These are phyloP conservation scores for Diachasma alloeum DNA, from an alignment of 1,140 invertebrate species.

Conservation along the genomic window DNA sequence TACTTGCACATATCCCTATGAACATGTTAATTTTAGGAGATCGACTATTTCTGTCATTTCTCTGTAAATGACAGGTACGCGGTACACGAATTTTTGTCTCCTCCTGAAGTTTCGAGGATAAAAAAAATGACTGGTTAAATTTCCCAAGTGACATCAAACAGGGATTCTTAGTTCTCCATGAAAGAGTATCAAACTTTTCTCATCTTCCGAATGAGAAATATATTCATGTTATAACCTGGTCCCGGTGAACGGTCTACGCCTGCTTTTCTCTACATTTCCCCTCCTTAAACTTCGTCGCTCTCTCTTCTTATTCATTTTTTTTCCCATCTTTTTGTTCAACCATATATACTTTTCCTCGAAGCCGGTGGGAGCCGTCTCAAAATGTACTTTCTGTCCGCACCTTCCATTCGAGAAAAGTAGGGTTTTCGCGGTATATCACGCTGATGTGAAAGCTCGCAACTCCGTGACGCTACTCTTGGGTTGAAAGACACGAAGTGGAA, in stretches of 20 bases:
- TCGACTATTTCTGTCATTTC: no score
- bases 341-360: constrained; percentile 18
- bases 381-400: constrained; percentile 30
- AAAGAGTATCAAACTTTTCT: constrained; percentile 34
- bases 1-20: no score
- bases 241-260: neutral
- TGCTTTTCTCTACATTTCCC: neutral
- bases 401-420: constrained; percentile 28
- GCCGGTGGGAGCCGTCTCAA: constrained; percentile 24
- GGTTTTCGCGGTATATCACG: constrained; percentile 33
- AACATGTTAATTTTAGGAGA: no score
- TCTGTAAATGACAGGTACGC: no score
- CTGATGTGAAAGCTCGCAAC: constrained; percentile 33
- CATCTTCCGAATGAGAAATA: constrained; percentile 29
- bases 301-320: neutral
- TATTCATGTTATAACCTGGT: constrained; percentile 24
- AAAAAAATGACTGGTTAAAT: neutral
- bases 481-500: neutral
- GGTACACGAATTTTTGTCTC: neutral
- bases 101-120: neutral
- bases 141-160: neutral
- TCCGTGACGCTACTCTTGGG: constrained; percentile 25
- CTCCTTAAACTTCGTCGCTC: neutral
- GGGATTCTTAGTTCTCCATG: neutral
- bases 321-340: neutral